These are phyloP conservation scores for Agonum fuliginosum DNA, from an alignment of 2,888 invertebrate species.

Conservation along the genomic window DNA sequence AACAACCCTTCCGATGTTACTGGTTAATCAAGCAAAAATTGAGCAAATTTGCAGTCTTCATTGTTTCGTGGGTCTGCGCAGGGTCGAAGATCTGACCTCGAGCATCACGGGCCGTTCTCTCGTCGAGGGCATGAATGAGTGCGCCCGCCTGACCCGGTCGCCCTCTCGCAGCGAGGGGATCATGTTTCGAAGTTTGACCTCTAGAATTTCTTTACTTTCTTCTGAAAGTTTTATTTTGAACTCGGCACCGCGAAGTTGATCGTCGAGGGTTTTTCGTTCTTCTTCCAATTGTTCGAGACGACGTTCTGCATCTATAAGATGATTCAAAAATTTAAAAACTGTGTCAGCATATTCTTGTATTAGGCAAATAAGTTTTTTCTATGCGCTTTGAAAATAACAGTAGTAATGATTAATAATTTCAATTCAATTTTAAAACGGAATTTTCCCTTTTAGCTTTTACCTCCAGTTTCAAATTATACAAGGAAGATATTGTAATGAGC, in stretches of 20 bases:
- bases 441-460: no score
- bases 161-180: constrained; percentile 76
- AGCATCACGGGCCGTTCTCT: constrained; percentile 73
- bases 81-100: constrained; percentile 70
- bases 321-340: no score
- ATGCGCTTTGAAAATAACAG: no score
- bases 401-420: no score
- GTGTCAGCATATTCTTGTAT: no score
- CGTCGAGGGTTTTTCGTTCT: constrained; percentile 81
- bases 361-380: no score
- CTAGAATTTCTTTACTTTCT: constrained; percentile 77
- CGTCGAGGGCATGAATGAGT: constrained; percentile 83
- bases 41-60: constrained; percentile 32
- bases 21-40: background rate
- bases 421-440: no score
- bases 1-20: background rate
- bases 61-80: constrained; percentile 65
- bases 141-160: constrained; percentile 79
- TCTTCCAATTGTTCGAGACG: constrained; percentile 82
- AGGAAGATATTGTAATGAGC: no score
- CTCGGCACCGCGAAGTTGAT: constrained; percentile 81
- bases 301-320: constrained; percentile 80
- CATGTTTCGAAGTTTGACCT: constrained; percentile 75
- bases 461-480: no score
- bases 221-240: constrained; percentile 82